Conservation (phyloP, 2,888 invertebrate genomes). For the Trissoscelio sp. region DNA sequence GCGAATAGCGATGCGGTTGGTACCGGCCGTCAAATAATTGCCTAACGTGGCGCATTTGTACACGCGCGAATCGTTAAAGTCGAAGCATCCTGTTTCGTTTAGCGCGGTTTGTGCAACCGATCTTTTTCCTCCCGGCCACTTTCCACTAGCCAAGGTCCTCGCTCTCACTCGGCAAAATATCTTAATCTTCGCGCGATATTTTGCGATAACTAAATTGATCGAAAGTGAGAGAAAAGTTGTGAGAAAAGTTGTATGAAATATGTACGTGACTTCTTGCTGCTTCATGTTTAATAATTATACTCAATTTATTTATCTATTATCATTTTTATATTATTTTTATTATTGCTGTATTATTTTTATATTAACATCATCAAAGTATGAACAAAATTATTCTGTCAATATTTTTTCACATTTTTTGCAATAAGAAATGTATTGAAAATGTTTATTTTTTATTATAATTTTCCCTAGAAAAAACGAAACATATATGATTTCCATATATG, state of each 20-base stretch:
- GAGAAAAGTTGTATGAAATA: conserved; percentile 20
- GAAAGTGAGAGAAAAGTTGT: conserved; percentile 37
- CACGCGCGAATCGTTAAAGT: conserved; percentile 69
- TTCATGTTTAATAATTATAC: too few species aligned
- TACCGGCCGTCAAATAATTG: conserved; percentile 64
- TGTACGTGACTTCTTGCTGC: too few species aligned
- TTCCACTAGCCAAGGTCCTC: conserved; percentile 76
- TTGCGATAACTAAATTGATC: conserved; percentile 56
- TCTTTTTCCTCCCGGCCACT: conserved; percentile 73
- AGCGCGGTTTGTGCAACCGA: conserved; percentile 73
- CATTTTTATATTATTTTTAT: not conserved
- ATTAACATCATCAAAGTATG: too few species aligned
- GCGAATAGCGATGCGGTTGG: conserved; percentile 34
- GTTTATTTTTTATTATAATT: too few species aligned
- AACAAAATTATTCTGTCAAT: too few species aligned
- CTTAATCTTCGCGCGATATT: conserved; percentile 45
- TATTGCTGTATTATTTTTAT: too few species aligned
- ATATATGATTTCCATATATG: too few species aligned
- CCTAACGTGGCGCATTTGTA: conserved; percentile 69
- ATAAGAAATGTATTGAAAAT: too few species aligned
- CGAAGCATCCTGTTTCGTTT: conserved; percentile 76
- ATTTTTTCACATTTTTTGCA: too few species aligned
- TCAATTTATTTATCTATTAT: not conserved
- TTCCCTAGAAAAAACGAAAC: too few species aligned
- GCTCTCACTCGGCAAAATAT: conserved; percentile 62